Conservation (phyloP, 2,113 vertebrate species). For the Chascanopsetta lugubris region DNA sequence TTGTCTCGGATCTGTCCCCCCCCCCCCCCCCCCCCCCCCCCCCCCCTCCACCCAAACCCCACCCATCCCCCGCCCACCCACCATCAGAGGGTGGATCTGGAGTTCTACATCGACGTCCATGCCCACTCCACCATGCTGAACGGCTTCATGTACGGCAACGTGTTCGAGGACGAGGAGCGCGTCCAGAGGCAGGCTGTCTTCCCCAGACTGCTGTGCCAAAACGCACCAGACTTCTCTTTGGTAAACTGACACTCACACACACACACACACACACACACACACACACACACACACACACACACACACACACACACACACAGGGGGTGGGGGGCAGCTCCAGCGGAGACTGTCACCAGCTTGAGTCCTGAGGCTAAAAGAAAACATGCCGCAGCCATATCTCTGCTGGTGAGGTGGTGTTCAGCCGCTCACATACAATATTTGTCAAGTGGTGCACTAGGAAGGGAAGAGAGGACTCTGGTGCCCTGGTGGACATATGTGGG, state of each 20-base stretch:
- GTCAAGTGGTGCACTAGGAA: constrained; percentile 41
- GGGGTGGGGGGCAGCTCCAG: background rate
- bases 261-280: constrained; percentile 34
- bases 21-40: constrained; percentile 6
- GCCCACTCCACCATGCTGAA: constrained; percentile 99
- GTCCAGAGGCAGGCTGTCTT: constrained; percentile 95
- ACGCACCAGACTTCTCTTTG: constrained; percentile 95
- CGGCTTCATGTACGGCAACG: constrained; percentile 99
- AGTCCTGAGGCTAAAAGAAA: constrained; percentile 1
- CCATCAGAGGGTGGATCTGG: constrained; percentile 91
- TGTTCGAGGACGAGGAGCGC: constrained; percentile 95
- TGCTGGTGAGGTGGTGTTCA: constrained; percentile 38
- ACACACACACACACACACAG: constrained; percentile 14
- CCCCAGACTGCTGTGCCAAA: constrained; percentile 93
- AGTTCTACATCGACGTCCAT: constrained; percentile 99
- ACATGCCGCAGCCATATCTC: constrained; percentile 41
- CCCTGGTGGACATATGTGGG: constrained; percentile 12
- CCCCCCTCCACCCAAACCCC: constrained; percentile 45
- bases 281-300: constrained; percentile 61
- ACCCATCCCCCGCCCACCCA: constrained; percentile 30
- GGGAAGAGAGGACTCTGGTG: constrained; percentile 16
- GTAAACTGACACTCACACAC: constrained; percentile 85
- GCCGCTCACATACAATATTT: constrained; percentile 33
- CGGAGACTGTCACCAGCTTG: constrained; percentile 19
- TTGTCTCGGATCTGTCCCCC: too few relatives aligned